Percentiles rank a stretch among this genome's conserved stretches.
Conservation (phyloP, 2,888 invertebrate species). For the Poecilus cupreus region DNA sequence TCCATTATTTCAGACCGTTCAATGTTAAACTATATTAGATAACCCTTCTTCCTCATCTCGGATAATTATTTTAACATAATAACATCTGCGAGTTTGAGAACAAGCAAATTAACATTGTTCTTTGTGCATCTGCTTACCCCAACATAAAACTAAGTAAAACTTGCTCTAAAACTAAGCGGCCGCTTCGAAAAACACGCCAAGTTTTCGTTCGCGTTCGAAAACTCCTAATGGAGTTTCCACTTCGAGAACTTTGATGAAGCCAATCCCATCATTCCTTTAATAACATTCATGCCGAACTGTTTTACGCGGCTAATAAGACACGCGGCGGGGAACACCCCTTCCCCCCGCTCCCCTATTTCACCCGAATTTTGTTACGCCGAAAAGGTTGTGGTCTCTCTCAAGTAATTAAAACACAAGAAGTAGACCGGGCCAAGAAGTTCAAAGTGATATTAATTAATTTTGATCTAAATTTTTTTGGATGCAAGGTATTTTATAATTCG, state of each 20-base stretch:
- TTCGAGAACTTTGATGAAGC: constrained; percentile 20
- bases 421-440: not conserved
- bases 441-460: not conserved
- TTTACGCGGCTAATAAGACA: not conserved
- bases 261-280: constrained; percentile 34
- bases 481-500: no score
- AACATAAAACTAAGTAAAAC: no score
- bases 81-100: no score
- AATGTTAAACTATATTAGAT: no score
- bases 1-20: no score
- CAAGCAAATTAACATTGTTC: not conserved
- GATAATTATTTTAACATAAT: no score
- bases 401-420: not conserved
- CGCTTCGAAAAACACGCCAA: constrained; percentile 11
- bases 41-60: no score
- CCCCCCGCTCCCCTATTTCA: no score
- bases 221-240: constrained; percentile 24
- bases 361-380: no score
- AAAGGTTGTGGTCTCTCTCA: not conserved
- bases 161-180: not conserved
- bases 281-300: constrained; percentile 34
- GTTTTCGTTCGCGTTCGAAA: constrained; percentile 1
- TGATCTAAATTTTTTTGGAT: no score
- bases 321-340: not conserved
- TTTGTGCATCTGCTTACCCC: not conserved